A percentile compares a stretch with the other conserved stretches of the same genome.
These are phyloP conservation scores for Laticauda laticaudata DNA, from an alignment of 2,113 vertebrate genomes.

Conservation along the genomic window DNA sequence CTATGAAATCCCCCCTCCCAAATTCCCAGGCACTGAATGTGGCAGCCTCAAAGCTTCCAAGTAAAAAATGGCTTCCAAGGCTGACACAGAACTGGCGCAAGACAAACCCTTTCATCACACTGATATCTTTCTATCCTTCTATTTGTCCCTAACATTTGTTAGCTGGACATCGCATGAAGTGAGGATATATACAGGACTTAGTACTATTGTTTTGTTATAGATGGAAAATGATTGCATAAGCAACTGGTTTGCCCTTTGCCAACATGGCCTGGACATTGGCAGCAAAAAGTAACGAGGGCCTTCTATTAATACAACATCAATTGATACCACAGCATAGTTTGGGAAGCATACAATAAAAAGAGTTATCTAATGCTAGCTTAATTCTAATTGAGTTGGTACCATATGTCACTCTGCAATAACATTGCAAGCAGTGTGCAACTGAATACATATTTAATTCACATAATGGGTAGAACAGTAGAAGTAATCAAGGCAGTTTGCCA, in stretches of 20 bases:
- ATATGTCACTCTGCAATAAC: constrained; percentile 83
- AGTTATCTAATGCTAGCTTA: constrained; percentile 82
- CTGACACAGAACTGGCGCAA: neutral
- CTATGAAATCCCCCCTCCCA: no score
- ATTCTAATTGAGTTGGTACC: constrained; percentile 81
- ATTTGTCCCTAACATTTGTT: neutral
- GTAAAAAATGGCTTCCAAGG: no score
- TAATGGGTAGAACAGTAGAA: constrained; percentile 83
- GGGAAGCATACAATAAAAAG: constrained; percentile 76
- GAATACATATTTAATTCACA: constrained; percentile 87
- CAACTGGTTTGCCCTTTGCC: constrained; percentile 16
- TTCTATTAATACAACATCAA: neutral
- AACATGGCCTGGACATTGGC: constrained; percentile 3
- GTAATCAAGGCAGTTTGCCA: constrained; percentile 85
- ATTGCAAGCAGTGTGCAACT: constrained; percentile 79
- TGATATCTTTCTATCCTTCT: neutral
- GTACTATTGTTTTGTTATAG: no score
- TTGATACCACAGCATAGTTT: constrained; percentile 59
- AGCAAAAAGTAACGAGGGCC: constrained; percentile 30
- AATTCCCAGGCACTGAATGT: no score
- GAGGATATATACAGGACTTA: no score
- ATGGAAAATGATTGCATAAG: neutral
- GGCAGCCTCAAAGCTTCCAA: no score
- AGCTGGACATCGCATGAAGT: neutral
- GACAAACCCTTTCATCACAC: neutral